Percentiles rank a stretch among this genome's conserved stretches.
Evolutionary conservation across 2,888 invertebrate species (phyloP).

Genomic region (Bellardia pandia): DNA sequence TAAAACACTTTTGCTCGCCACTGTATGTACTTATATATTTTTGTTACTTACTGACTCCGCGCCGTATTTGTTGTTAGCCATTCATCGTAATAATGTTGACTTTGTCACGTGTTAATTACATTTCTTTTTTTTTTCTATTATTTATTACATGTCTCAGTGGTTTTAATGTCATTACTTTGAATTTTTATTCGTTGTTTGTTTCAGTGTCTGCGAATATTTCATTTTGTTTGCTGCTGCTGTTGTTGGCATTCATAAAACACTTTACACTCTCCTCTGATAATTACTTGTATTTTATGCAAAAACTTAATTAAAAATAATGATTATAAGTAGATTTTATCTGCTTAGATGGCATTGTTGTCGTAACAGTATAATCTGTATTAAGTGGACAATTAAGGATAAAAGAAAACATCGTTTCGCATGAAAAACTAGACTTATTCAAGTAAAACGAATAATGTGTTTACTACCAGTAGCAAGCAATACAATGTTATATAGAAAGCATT

Average conservation of each 20-base stretch:
- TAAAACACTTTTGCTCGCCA: too few species aligned
- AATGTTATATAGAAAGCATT: not conserved
- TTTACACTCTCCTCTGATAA: constrained; percentile 24
- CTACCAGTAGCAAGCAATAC: not conserved
- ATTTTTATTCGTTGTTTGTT: constrained; percentile 22
- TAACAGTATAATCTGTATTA: constrained; percentile 12
- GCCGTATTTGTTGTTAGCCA: not conserved
- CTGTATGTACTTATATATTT: not conserved
- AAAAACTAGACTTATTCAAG: not conserved
- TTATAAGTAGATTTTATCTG: constrained; percentile 35
- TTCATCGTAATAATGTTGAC: constrained; percentile 13
- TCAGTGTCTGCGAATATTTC: not conserved
- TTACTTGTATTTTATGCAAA: constrained; percentile 31
- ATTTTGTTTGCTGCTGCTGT: not conserved
- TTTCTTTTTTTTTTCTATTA: constrained; percentile 16
- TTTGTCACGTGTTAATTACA: constrained; percentile 41
- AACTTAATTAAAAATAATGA: constrained; percentile 50
- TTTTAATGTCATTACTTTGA: constrained; percentile 33
- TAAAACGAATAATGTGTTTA: not conserved
- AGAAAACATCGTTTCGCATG: not conserved
- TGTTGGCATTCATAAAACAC: constrained; percentile 1
- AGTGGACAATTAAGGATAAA: constrained; percentile 12
- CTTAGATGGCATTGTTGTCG: constrained; percentile 1
- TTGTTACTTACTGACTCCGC: not conserved
- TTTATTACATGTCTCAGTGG: constrained; percentile 43